Percentiles rank a stretch among this genome's conserved stretches.
These are phyloP conservation scores for Drosophila emarginata DNA, from an alignment of 2,888 invertebrate genomes.

Conservation along the genomic window DNA sequence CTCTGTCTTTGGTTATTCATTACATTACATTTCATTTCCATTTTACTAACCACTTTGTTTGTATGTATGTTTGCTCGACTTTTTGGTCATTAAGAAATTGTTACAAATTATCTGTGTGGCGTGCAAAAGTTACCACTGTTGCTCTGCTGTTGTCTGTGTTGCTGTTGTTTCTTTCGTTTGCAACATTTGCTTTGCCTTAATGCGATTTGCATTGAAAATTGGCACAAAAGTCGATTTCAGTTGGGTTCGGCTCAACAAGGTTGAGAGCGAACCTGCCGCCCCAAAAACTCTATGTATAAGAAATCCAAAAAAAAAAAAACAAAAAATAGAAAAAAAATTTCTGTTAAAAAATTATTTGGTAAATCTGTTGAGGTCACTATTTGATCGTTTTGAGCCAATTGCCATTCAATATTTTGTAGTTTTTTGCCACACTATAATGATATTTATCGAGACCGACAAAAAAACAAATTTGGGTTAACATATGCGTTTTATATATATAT, in stretches of 20 bases:
- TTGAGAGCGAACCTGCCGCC: constrained; percentile 51
- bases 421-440: background rate
- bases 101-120: constrained; percentile 59
- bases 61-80: constrained; percentile 2
- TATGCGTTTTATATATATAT: constrained; percentile 45
- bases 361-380: constrained; percentile 29
- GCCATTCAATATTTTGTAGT: constrained; percentile 15
- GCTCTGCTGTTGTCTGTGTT: background rate
- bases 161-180: constrained; percentile 39
- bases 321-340: constrained; percentile 29
- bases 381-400: background rate
- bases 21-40: constrained; percentile 25
- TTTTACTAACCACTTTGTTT: constrained; percentile 19
- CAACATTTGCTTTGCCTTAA: constrained; percentile 60
- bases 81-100: constrained; percentile 52
- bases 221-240: constrained; percentile 62
- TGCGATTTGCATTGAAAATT: constrained; percentile 75
- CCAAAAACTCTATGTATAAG: constrained; percentile 54
- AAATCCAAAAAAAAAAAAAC: constrained; percentile 18
- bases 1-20: constrained; percentile 7
- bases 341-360: constrained; percentile 19
- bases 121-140: constrained; percentile 30
- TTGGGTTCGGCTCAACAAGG: constrained; percentile 13
- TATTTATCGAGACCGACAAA: too few species aligned
- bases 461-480: constrained; percentile 46